Conservation (phyloP, 2,888 invertebrate genomes). For the Automeris io region DNA sequence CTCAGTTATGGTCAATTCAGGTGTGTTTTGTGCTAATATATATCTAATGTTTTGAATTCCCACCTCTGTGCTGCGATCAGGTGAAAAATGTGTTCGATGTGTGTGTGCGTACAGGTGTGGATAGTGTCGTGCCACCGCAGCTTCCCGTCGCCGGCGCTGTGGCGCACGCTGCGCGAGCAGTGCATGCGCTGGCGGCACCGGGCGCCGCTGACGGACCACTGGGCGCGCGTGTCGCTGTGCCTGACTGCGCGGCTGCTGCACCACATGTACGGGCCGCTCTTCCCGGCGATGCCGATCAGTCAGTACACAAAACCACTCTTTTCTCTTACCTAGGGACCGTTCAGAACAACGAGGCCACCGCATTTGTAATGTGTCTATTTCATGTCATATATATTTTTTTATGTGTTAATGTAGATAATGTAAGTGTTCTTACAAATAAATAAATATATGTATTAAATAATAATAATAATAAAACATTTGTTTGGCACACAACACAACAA, state of each 20-base stretch:
- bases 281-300: slow-evolving; percentile 89
- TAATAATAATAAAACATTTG: too few species aligned
- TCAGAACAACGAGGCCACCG: too few species aligned
- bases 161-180: slow-evolving; percentile 96
- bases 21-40: too few species aligned
- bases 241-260: slow-evolving; percentile 89
- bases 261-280: slow-evolving; percentile 92
- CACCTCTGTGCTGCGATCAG: not conserved
- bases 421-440: too few species aligned
- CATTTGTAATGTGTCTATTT: too few species aligned
- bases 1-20: too few species aligned
- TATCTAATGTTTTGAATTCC: too few species aligned
- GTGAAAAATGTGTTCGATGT: not conserved
- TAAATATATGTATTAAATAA: slow-evolving; percentile 56
- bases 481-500: too few species aligned
- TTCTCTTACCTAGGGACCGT: too few species aligned
- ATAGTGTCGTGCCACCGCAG: slow-evolving; percentile 28
- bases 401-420: too few species aligned
- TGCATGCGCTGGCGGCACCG: slow-evolving; percentile 97
- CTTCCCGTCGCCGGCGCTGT: slow-evolving; percentile 96
- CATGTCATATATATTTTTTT: too few species aligned
- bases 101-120: slow-evolving; percentile 11
- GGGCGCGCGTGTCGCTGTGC: slow-evolving; percentile 94
- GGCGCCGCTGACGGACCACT: slow-evolving; percentile 93
- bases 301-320: slow-evolving; percentile 28